phyloP scores from a whole-genome alignment of 2,113 vertebrate genomes.

The Cyphomyrus plagiostoma region DNA sequence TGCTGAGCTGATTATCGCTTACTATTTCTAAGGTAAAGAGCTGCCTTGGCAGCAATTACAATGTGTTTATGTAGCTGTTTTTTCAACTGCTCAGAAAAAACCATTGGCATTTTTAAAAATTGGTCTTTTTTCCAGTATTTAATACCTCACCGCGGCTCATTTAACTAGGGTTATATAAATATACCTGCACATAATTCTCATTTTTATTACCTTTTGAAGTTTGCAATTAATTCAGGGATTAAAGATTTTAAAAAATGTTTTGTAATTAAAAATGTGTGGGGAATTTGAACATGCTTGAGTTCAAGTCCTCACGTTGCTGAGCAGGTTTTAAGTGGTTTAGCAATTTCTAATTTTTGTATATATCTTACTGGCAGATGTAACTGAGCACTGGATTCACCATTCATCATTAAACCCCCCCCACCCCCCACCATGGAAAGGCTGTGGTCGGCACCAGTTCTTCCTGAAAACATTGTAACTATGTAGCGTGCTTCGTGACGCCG shows the following conservation, averaged over 20 bases:
- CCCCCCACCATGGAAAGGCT: background rate
- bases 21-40: constrained; percentile 39
- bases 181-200: background rate
- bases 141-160: background rate
- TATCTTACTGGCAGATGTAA: constrained; percentile 7
- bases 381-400: background rate
- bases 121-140: constrained; percentile 15
- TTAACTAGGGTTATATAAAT: constrained; percentile 13
- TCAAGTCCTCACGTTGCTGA: background rate
- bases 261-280: constrained; percentile 4
- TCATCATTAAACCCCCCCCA: background rate
- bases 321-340: constrained; percentile 6
- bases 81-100: constrained; percentile 64
- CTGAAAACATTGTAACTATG: background rate
- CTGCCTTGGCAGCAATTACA: constrained; percentile 27
- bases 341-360: constrained; percentile 7
- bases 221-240: constrained; percentile 14
- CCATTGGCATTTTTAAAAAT: constrained; percentile 28
- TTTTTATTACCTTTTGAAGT: background rate
- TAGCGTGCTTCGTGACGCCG: background rate
- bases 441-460: background rate
- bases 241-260: constrained; percentile 1
- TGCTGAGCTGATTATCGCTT: constrained; percentile 54
- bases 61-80: constrained; percentile 60
- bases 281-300: background rate